Evolutionary conservation across 2,113 vertebrate genomes (phyloP).

Genomic region (Tauraco erythrolophus): DNA sequence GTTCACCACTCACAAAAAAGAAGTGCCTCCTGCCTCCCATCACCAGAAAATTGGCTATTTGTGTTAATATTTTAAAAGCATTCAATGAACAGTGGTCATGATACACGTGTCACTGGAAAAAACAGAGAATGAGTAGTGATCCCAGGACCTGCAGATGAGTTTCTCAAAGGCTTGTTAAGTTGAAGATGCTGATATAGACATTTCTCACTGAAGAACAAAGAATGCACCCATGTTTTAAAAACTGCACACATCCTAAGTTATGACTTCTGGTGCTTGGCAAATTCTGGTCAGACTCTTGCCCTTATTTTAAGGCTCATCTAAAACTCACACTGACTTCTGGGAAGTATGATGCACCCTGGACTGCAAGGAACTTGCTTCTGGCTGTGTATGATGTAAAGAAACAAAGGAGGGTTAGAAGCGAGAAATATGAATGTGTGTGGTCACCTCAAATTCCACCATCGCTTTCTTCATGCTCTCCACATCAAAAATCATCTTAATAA

Average conservation of each 20-base stretch:
- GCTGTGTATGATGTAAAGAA: neutral
- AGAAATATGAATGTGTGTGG: neutral
- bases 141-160: neutral
- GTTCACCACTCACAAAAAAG: neutral
- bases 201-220: neutral
- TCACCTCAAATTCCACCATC: slow-evolving; percentile 98
- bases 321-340: neutral
- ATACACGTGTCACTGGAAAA: neutral
- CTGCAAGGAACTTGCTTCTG: neutral
- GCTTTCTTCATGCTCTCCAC: slow-evolving; percentile 99
- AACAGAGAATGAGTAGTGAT: neutral
- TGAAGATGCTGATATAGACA: neutral
- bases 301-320: neutral
- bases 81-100: neutral
- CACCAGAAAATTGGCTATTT: neutral
- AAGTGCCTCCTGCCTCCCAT: neutral
- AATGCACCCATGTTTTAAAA: neutral
- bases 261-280: neutral
- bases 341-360: neutral
- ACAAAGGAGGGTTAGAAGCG: neutral
- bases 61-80: neutral
- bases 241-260: neutral
- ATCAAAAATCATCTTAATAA: slow-evolving; percentile 96
- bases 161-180: neutral
- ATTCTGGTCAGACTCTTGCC: neutral